These are phyloP conservation scores for Calosoma granatense DNA, from an alignment of 1,140 invertebrate genomes.

Conservation along the genomic window DNA sequence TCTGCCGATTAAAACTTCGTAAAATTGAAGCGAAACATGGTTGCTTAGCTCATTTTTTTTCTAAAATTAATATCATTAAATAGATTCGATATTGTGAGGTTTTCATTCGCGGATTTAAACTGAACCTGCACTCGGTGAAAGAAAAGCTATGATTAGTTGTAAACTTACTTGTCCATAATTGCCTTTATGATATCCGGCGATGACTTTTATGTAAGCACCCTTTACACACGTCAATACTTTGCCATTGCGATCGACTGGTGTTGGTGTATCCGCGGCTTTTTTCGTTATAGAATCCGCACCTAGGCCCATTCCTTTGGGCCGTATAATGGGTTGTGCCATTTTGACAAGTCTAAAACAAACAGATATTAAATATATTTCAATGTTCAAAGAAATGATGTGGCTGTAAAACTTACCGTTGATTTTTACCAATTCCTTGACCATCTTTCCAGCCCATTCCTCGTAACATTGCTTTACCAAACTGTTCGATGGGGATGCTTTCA, in stretches of 20 bases:
- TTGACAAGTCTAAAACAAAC: background rate
- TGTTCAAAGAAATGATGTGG: constrained; percentile 7
- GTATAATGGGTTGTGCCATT: constrained; percentile 39
- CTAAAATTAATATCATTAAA: too few relatives aligned
- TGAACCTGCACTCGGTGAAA: too few relatives aligned
- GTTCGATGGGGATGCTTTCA: constrained; percentile 75
- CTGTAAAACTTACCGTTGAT: constrained; percentile 34
- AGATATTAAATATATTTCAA: background rate
- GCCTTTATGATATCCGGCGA: constrained; percentile 59
- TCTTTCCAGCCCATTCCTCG: constrained; percentile 91
- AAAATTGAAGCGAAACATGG: too few relatives aligned
- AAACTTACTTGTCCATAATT: constrained; percentile 62
- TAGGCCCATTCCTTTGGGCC: constrained; percentile 85
- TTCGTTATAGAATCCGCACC: constrained; percentile 67
- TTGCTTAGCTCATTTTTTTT: too few relatives aligned
- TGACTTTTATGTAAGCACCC: constrained; percentile 60
- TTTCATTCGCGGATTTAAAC: too few relatives aligned
- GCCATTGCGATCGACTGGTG: constrained; percentile 34
- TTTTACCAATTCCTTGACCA: constrained; percentile 56
- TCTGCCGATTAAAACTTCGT: too few relatives aligned
- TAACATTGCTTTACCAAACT: constrained; percentile 86
- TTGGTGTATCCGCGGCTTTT: constrained; percentile 37
- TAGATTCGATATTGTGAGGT: too few relatives aligned
- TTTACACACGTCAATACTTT: constrained; percentile 40
- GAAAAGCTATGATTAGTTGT: constrained; percentile 10